Conservation (phyloP, 2,797 vertebrate genomes). For the Rallus crepitans region DNA sequence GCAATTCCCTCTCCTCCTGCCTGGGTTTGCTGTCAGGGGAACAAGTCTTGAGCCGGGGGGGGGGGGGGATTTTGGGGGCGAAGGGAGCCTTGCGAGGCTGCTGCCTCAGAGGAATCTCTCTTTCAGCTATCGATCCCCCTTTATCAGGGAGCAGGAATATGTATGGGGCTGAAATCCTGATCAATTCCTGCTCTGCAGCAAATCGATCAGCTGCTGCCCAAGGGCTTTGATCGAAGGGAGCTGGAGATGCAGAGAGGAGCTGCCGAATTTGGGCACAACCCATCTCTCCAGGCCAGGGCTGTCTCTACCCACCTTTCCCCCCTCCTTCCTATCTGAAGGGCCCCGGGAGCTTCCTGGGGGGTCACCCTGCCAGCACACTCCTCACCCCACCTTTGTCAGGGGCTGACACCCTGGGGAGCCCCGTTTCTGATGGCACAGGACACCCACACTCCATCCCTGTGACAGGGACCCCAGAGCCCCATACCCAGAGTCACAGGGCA, state of each 20-base stretch:
- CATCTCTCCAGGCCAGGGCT: fast-evolving
- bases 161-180: slow-evolving; percentile 42
- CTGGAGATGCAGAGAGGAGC: not conserved
- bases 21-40: not conserved
- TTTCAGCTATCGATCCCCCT: slow-evolving; percentile 33
- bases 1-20: not conserved
- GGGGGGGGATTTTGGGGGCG: not conserved
- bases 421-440: not conserved
- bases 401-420: not conserved
- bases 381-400: not conserved
- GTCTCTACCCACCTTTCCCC: fast-evolving
- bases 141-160: slow-evolving; percentile 55
- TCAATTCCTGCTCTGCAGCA: not conserved
- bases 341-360: fast-evolving
- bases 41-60: fast-evolving
- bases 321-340: fast-evolving
- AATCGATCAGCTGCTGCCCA: slow-evolving; percentile 1
- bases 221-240: not conserved
- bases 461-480: not conserved
- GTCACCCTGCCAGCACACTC: fast-evolving
- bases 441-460: not conserved
- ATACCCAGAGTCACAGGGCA: not conserved
- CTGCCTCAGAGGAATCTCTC: not conserved
- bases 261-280: not conserved
- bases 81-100: not conserved